Evolutionary conservation across 1,140 invertebrate genomes (phyloP).

Genomic region (Anastrepha obliqua): DNA sequence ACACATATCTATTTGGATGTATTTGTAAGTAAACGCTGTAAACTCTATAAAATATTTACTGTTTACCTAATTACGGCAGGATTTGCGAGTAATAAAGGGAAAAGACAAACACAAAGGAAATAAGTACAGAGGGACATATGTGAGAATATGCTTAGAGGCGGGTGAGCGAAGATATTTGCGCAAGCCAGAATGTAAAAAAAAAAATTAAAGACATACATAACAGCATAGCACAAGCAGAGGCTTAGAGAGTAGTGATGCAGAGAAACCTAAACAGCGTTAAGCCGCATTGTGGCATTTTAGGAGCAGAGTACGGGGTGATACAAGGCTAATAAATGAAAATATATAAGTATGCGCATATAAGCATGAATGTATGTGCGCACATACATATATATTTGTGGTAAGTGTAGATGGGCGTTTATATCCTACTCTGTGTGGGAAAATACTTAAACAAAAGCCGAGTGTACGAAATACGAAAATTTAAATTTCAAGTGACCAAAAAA

Average conservation of each 20-base stretch:
- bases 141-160: neutral
- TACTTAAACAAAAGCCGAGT: neutral
- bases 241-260: neutral
- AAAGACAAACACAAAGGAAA: conserved; percentile 35
- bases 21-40: neutral
- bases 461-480: neutral
- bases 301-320: neutral
- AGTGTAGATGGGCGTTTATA: neutral
- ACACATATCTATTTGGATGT: neutral
- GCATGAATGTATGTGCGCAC: neutral
- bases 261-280: neutral
- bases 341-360: neutral
- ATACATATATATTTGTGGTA: neutral
- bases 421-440: neutral
- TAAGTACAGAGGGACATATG: conserved; percentile 1
- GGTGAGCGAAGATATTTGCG: neutral
- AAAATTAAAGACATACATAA: neutral
- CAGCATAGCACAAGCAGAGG: neutral
- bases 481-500: conserved; percentile 11
- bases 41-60: conserved; percentile 38
- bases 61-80: conserved; percentile 50
- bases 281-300: neutral
- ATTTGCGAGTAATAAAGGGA: conserved; percentile 43
- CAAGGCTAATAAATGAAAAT: neutral
- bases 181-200: neutral